Base-by-base conservation (phyloP, 2,113 vertebrate species). In the Saguinus imperator region DNA sequence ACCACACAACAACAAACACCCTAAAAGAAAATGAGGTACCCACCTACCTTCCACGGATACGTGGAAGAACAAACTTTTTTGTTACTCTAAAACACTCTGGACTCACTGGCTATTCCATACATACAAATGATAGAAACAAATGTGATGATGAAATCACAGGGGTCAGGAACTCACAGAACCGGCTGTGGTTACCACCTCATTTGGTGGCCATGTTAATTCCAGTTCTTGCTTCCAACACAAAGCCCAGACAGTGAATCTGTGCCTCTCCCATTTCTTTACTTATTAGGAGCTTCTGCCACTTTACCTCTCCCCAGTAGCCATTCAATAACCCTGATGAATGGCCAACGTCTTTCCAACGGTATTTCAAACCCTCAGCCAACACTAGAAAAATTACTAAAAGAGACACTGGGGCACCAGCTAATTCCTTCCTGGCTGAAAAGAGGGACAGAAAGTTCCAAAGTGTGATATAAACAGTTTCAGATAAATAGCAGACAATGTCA, bases 341-440 rank as follows among this genome's bases (percentile, higher is more conserved):
- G 17, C 75, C 52, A 18, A 40, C 25, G 48, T 75, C 94, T 80
- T 76, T 13, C 50, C 87, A 82, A 43, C 20, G 76, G 48, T 6
- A 55, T 21, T 66, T 80, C 21, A 80, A 40, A 75, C 0, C 8
- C 77, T 11, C 72, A 61, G 17, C 3, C 61, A 64, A n/a, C 4
- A 72, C 70, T 61, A 29, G 64, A 61, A 57, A 75, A 58, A 27
- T 18, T 4, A 43, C 57, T 55, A 55, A 94, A n/a, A 45, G 91
- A 57, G 66, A 68, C 11, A 23, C 1, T 7, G 20, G 23, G 20
- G 23, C 13, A 57, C 45, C 40, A 45, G 66, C 40, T 45, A 52
- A 72, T 87, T 58, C 94, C 73, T 87, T 85, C 32, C 89, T 5
- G 21, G 82, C 84, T 72, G 52, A 91, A 81, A 97, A 96, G 45